Evolutionary conservation across 2,888 invertebrate species (phyloP), one percentile per base, ranked within the genome.

Genomic region (Euzetes globulus): DNA sequence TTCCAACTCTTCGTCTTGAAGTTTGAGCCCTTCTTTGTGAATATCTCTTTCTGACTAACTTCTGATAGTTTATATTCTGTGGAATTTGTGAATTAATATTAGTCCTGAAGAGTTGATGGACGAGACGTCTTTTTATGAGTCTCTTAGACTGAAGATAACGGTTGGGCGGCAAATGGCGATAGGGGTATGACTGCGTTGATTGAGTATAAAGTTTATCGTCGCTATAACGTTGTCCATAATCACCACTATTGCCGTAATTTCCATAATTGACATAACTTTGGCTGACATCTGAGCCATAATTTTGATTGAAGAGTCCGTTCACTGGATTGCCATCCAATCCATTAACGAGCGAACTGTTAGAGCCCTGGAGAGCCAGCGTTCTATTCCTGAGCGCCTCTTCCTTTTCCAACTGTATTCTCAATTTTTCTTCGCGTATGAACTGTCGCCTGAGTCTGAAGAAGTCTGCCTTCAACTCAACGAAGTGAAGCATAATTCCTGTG

Each of bases 371-470:
- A 50, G 60, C 60, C 15, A 60, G 11, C 1, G 63, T 65, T 37
- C 19, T 17, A 19, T 65, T 65, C 27, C 63, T 29, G 27, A 65
- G 29, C 27, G n/a, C 33, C 27, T 65, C 63, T 65, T 65, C n/a
- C 27, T 37, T 29, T 37, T 65, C 37, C n/a, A 37, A n/a, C 19
- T 17, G 33, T 11, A 65, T 9, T n/a, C 37, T 37, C 11, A 29
- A 6, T 27, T 19, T 29, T 11, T 65, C 33, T 65, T 65, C 37
- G n/a, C 63, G 29, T 17, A 65, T 1, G 63, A 65, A 65, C 63
- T 65, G 63, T 72, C 73, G 63, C 47, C 71, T 45, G 13, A 73
- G n/a, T 50, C 63, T 37, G 45, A 73, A 73, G 71, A 73, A 73
- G 70, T 73, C 73, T 6, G 65, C 68, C 33, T 73, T 73, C 4